Evolutionary conservation across 2,888 invertebrate genomes (phyloP).

Genomic region (Nematopogon swammerdamellus): DNA sequence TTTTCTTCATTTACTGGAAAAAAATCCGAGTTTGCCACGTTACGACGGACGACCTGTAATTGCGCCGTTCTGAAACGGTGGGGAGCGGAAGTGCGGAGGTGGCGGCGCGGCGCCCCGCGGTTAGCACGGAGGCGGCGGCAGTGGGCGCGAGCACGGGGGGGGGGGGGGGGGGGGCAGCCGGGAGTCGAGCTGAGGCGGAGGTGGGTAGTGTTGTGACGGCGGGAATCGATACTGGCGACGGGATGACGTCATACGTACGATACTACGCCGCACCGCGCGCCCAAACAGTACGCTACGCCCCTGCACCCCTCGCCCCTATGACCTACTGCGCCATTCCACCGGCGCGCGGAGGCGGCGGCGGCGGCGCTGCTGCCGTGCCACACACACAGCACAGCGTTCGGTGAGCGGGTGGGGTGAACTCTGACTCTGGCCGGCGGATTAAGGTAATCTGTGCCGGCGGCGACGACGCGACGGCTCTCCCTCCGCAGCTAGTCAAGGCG

Average conservation of each 20-base stretch:
- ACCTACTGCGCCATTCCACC: conserved; percentile 17
- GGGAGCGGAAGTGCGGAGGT: conserved; percentile 12
- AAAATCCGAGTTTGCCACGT: too few species aligned
- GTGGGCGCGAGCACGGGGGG: conserved; percentile 27
- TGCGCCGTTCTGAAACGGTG: conserved; percentile 34
- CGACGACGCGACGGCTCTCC: too few species aligned
- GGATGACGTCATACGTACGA: conserved; percentile 48
- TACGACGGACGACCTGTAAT: neutral
- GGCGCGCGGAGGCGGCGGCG: too few species aligned
- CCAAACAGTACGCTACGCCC: conserved; percentile 31
- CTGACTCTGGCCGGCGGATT: too few species aligned
- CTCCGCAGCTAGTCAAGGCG: too few species aligned
- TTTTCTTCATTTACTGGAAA: too few species aligned
- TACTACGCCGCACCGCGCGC: conserved; percentile 37
- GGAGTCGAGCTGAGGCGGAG: conserved; percentile 22
- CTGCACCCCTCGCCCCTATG: conserved; percentile 8
- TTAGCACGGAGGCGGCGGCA: too few species aligned
- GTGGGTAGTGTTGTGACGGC: conserved; percentile 46
- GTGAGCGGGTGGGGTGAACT: too few species aligned
- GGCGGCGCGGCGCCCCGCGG: conserved; percentile 21
- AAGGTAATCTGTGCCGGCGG: too few species aligned
- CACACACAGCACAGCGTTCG: too few species aligned
- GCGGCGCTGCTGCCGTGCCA: too few species aligned
- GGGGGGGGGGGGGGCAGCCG: conserved; percentile 13
- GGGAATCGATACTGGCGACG: conserved; percentile 41